These are phyloP conservation scores for Pristionchus maxplancki DNA, from an alignment of 2,888 invertebrate species.

Conservation along the genomic window DNA sequence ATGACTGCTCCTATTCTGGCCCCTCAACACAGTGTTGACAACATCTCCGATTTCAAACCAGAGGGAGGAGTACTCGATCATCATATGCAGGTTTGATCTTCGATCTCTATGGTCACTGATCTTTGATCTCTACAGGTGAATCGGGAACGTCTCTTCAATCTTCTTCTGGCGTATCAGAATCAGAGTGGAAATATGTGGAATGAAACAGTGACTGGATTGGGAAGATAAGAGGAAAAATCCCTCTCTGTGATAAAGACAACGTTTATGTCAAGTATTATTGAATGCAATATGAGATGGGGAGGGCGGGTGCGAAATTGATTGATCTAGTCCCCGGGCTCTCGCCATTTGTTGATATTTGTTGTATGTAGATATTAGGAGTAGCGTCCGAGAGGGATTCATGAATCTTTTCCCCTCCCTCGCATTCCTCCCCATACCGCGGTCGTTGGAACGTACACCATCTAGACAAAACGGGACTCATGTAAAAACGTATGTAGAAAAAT, in stretches of 20 bases:
- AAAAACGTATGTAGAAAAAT: no score
- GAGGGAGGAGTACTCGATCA: slow-evolving; percentile 34
- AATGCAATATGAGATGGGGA: no score
- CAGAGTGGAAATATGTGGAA: background rate
- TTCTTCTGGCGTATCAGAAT: slow-evolving; percentile 35
- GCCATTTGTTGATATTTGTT: no score
- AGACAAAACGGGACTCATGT: no score
- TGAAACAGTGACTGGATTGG: slow-evolving; percentile 40
- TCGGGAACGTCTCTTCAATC: slow-evolving; percentile 36
- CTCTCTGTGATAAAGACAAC: background rate
- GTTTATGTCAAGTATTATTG: background rate
- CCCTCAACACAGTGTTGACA: background rate
- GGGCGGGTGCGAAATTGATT: no score
- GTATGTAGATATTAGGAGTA: no score
- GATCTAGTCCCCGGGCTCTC: no score
- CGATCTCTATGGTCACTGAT: slow-evolving; percentile 25
- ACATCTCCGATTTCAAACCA: slow-evolving; percentile 6
- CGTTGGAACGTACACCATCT: no score
- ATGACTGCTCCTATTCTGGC: background rate
- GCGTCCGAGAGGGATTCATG: no score
- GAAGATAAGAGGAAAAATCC: background rate
- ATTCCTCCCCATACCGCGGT: no score
- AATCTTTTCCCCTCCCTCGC: no score
- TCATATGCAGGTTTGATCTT: slow-evolving; percentile 38
- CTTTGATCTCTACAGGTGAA: slow-evolving; percentile 34